Conservation (phyloP, 2,113 vertebrate genomes). For the Cyprinodon tularosa region DNA sequence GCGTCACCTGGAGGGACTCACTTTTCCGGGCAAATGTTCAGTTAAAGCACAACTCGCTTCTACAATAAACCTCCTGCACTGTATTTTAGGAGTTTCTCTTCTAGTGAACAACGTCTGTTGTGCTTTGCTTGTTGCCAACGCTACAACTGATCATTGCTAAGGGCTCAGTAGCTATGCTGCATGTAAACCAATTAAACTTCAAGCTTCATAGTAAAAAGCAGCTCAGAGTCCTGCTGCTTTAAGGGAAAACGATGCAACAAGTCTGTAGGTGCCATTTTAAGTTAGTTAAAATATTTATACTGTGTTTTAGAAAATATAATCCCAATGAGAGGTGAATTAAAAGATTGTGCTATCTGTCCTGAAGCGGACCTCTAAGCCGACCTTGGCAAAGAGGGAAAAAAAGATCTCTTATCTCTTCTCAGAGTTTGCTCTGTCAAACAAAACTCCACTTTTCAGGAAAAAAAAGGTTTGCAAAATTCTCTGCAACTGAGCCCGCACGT, state of each 20-base stretch:
- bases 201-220: not conserved
- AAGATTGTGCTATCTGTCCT: conserved; percentile 6
- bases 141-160: conserved; percentile 14
- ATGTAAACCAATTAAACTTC: conserved; percentile 13
- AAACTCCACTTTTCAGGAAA: conserved; percentile 10
- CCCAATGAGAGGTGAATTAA: not conserved
- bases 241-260: not conserved
- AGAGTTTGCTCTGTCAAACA: conserved; percentile 54
- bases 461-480: conserved; percentile 12
- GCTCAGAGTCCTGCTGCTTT: not conserved
- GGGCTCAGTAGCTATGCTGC: conserved; percentile 6
- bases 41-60: conserved; percentile 12
- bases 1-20: conserved; percentile 41
- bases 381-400: conserved; percentile 33
- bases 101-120: conserved; percentile 23
- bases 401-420: conserved; percentile 48
- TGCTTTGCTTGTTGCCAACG: conserved; percentile 22
- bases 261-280: not conserved
- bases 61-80: conserved; percentile 27
- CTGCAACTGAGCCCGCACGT: conserved; percentile 3
- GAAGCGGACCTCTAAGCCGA: conserved; percentile 6
- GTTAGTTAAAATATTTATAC: not conserved
- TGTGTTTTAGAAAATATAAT: not conserved
- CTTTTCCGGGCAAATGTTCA: conserved; percentile 32
- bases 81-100: conserved; percentile 12